Base-by-base conservation (phyloP, 1,140 invertebrate genomes). In the Lucilia cuprina region DNA sequence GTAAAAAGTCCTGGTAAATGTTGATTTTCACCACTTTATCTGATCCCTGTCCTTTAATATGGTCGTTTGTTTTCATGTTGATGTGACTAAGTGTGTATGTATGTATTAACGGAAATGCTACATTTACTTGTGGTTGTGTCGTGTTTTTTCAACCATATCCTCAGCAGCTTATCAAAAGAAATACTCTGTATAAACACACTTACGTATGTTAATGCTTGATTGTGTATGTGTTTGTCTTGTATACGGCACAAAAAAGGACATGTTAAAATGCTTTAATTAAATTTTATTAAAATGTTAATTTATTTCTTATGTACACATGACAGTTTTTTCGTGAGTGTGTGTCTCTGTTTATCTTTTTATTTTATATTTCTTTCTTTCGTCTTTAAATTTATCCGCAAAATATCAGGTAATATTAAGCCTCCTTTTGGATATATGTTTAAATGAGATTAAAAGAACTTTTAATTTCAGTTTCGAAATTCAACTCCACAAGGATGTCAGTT, bases 211-310 rank as follows among this genome's bases (percentile, higher is more conserved):
- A 0, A 14, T 60, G 2, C 55, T 7, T 17, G 14, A n/a, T 7
- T 60, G 55, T 60, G 13, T 60, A 12, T 55, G 50, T 60, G 55
- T 60, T 5, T n/a, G 34, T 77, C 41, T n/a, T 35, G 74, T 41
- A 77, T 41, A n/a, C 49, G 49, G 74, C 30, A 80, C 25, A 30
- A 30, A 80, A 78, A 49, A 49, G 77, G 47, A 80, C 77, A 50
- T 80, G 77, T 80, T 80, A 50, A 80, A 80, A 80, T 80, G 77
- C 41, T 80, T 80, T 80, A 80, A 80, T 80, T 80, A 80, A 80
- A 80, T 80, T 80, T 80, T 80, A 80, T 80, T 80, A 80, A 80
- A 80, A 80, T 80, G 77, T 80, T 80, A 70, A 70, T 70, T 70
- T 70, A 21, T 70, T 70, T 70, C 5, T 70, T 70, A 21, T 21